phyloP scores from a whole-genome alignment of 2,888 invertebrate genomes.

The Liopterus haemorrhoidalis region DNA sequence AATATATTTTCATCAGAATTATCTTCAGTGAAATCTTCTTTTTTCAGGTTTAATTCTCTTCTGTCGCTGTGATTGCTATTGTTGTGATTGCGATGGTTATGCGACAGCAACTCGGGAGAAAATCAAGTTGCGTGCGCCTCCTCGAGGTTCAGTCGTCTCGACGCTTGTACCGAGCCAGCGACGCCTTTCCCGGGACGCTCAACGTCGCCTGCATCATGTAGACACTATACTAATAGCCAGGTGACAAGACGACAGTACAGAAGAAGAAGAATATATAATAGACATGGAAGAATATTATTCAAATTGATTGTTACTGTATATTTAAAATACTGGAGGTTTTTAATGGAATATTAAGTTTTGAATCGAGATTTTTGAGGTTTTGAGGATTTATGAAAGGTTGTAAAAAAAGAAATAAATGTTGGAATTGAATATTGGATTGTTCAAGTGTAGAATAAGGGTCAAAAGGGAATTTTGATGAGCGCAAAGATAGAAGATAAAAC shows the following conservation, averaged over 20 bases:
- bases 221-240: slow-evolving; percentile 58
- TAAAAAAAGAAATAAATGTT: no score
- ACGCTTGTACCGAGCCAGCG: slow-evolving; percentile 30
- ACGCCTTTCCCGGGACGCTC: slow-evolving; percentile 35
- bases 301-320: no score
- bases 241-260: slow-evolving; percentile 44
- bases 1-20: background rate
- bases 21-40: slow-evolving; percentile 16
- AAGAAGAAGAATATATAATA: slow-evolving; percentile 20
- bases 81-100: slow-evolving; percentile 35
- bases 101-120: slow-evolving; percentile 29
- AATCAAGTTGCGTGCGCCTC: slow-evolving; percentile 49
- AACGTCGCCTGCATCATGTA: slow-evolving; percentile 48
- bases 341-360: no score
- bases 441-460: no score
- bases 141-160: slow-evolving; percentile 44
- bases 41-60: slow-evolving; percentile 42
- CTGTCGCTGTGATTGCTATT: slow-evolving; percentile 43
- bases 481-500: no score
- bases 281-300: slow-evolving; percentile 17
- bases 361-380: no score
- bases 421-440: no score
- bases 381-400: no score
- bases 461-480: no score
- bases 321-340: no score